These are phyloP conservation scores for Cantharis rufa DNA, from an alignment of 2,888 invertebrate genomes.

Conservation along the genomic window DNA sequence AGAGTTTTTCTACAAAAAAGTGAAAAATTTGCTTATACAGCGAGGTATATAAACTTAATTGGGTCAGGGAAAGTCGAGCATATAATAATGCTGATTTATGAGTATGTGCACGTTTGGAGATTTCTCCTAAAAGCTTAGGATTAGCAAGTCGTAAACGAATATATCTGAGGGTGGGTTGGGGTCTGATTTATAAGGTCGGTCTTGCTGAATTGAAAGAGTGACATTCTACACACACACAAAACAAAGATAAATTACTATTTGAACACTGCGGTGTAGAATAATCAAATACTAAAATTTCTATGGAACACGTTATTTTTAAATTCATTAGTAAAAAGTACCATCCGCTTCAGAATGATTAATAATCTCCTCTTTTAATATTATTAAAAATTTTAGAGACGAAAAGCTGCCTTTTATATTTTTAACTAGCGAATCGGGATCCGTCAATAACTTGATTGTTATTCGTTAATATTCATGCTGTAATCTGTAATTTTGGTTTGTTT, in stretches of 20 bases:
- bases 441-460: neutral
- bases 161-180: constrained; percentile 12
- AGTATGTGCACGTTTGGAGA: constrained; percentile 3
- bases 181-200: constrained; percentile 26
- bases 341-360: neutral
- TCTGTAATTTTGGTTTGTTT: too few species aligned
- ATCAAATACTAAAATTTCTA: constrained; percentile 25
- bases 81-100: constrained; percentile 14
- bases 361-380: neutral
- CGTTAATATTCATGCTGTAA: too few species aligned
- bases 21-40: neutral
- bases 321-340: neutral
- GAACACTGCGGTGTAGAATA: constrained; percentile 23
- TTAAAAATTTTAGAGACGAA: neutral
- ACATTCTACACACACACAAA: constrained; percentile 25
- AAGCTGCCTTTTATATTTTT: neutral
- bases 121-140: neutral
- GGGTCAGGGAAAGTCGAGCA: neutral
- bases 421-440: neutral
- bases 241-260: constrained; percentile 34
- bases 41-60: constrained; percentile 2
- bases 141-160: constrained; percentile 13
- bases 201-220: constrained; percentile 30
- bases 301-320: neutral
- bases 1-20: neutral